Base-by-base conservation (phyloP, 2,888 invertebrate genomes). In the Boloria selene region DNA sequence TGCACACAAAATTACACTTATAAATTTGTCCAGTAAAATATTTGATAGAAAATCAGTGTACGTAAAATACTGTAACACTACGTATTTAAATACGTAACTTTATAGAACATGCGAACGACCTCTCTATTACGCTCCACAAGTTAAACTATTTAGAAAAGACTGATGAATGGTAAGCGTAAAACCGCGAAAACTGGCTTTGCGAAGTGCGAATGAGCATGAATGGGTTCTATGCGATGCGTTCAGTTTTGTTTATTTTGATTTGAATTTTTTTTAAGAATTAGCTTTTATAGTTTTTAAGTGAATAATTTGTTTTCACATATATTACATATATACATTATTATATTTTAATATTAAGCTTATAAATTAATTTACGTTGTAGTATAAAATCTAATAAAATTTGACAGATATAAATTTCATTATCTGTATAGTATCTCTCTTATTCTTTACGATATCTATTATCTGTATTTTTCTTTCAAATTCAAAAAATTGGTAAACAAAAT, bases 41-140 rank as follows among this genome's bases (percentile, higher is more conserved):
- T n/a, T 49, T 17, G 14, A 26, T 13, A 3, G 14, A 16, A 44
- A 17, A 16, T 17, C 4, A 18, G 31, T 22, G 45, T 49, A 14
- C 49, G n/a, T 13, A 13, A 31, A 31, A 31, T 17, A 59, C 22
- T 26, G n/a, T 7, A 47, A 55, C 51, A 70, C 73, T 73, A 68
- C 82, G 81, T 79, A 74, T 72, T 72, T 66, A 61, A 75, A 76
- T 73, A 79, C 82, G 83, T 73, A 77, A 75, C 69, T 70, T 67
- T 79, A 75, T 70, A 71, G 76, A 74, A 67, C 54, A 13, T 47
- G 17, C 68, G 59, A 49, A 74, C 82, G 71, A 78, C 74, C 71
- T 69, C 17, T 53, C 70, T 22, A 67, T 4, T 3, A 0, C 26
- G 60, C 45, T 6, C n/a, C 38, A 53, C 63, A 74, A 75, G 68